These are phyloP conservation scores for Ectropis crepuscularia DNA, from an alignment of 2,888 invertebrate species.

Conservation along the genomic window DNA sequence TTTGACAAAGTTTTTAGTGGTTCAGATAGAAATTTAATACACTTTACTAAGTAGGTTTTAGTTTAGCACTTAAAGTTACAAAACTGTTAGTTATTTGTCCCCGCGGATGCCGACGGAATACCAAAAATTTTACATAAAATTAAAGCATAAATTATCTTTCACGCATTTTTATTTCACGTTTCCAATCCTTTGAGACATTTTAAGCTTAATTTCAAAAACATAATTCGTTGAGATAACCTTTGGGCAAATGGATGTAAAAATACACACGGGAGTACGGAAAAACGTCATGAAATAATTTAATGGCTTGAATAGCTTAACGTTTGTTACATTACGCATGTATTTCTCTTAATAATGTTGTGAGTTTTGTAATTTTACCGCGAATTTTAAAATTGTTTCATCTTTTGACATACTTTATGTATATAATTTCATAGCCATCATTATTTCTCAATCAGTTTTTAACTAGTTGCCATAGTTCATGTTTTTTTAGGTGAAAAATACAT, in stretches of 20 bases:
- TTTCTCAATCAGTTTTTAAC: too few relatives aligned
- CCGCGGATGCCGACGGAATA: background rate
- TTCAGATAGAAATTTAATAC: too few relatives aligned
- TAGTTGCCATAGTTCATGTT: too few relatives aligned
- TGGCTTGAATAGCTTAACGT: background rate
- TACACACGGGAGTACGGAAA: constrained; percentile 18
- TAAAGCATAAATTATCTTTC: background rate
- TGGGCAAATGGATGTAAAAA: constrained; percentile 11
- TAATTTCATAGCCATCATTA: too few relatives aligned
- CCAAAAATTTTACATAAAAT: background rate
- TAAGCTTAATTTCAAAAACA: constrained; percentile 11
- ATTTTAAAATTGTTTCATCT: too few relatives aligned
- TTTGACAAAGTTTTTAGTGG: too few relatives aligned
- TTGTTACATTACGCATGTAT: constrained; percentile 10
- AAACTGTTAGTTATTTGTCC: too few relatives aligned
- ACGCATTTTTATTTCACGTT: background rate
- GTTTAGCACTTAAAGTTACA: too few relatives aligned
- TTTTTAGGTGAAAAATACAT: too few relatives aligned
- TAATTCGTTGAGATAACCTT: constrained; percentile 13
- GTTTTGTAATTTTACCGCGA: too few relatives aligned
- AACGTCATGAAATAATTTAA: constrained; percentile 15
- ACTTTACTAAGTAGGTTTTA: too few relatives aligned
- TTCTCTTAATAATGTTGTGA: background rate
- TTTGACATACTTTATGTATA: too few relatives aligned
- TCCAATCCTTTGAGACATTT: constrained; percentile 1